Base-by-base conservation (phyloP, 2,888 invertebrate species). In the Thymelicus acteon region DNA sequence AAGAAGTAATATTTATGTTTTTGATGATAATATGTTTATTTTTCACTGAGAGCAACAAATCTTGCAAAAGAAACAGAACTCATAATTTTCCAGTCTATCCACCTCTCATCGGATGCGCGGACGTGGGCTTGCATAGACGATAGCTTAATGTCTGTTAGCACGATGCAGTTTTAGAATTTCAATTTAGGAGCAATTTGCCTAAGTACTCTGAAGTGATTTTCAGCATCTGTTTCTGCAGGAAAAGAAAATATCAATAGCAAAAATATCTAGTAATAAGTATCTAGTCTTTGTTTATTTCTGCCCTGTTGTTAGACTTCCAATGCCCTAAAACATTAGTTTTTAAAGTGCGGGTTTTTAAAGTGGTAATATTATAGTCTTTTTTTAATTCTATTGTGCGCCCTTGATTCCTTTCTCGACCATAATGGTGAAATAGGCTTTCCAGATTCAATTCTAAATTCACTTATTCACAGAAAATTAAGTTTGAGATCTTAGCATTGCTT, bases 1-100 rank as follows among this genome's bases (percentile, higher is more conserved):
- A 60, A 60, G 40, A 47, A 15, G 47, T 47, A 24, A 61, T 47
- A 12, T 7, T 61, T 44, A 61, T 61, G 44, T 61, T 47, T 61
- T 61, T 61, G 15, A 47, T 10, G 40, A 61, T 24, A 61, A n/a
- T 13, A 24, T 61, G 24, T 47, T 15, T 47, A 24, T 47, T 61
- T 47, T 47, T 19, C 15, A 47, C 13, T 13, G 24, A 62, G n/a
- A 15, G 15, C 47, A 62, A 48, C 31, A 48, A 48, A 24, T 62
- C 48, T 31, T 48, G 13, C 62, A 48, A 62, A 62, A 62, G 62
- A 62, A 62, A 62, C 47, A 61, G 19, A 52, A 52, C 52, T 52
- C 7, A 61, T 61, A 48, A 12, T 48, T 48, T 48, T 40, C 40
- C 62, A 37, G 48, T 44, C 62, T 12, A 47, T 61, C 44, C 5